A percentile compares a stretch with the other conserved stretches of the same genome.
Conservation (phyloP, 2,888 invertebrate genomes). For the Rhamphomyia laevipes region DNA sequence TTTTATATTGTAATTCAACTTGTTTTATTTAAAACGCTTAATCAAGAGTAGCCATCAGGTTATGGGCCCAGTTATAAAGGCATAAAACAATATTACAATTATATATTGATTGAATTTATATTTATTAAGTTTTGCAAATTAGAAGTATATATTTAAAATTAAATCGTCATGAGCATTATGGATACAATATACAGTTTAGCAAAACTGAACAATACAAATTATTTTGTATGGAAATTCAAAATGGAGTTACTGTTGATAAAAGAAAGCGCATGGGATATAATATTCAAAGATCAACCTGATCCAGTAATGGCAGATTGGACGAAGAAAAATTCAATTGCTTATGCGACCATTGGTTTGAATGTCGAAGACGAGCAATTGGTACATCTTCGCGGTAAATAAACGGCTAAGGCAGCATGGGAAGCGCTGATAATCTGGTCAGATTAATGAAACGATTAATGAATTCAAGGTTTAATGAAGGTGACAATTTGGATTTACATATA, state of each 20-base stretch:
- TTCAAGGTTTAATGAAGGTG: neutral
- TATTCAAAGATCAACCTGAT: neutral
- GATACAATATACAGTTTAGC: neutral
- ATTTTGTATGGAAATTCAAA: slow-evolving; percentile 8
- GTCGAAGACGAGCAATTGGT: neutral
- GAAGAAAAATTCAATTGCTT: neutral
- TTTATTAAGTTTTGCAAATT: neutral
- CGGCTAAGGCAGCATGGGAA: neutral
- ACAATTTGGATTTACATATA: neutral
- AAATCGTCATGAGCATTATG: neutral
- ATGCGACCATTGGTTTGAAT: neutral
- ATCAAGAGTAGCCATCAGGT: neutral
- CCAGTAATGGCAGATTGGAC: neutral
- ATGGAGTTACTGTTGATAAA: slow-evolving; percentile 7
- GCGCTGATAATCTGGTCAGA: neutral
- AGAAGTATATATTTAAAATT: neutral
- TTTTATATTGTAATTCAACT: no score
- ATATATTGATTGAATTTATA: neutral
- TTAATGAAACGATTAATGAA: neutral
- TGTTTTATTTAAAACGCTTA: no score
- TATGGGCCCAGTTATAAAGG: slow-evolving; percentile 1
- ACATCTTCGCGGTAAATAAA: neutral
- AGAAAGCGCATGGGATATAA: slow-evolving; percentile 6
- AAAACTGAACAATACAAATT: slow-evolving; percentile 7
- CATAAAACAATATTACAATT: neutral